Percentiles rank a stretch among this genome's conserved stretches.
phyloP scores from a whole-genome alignment of 64 coral and sea anemone genomes.

The Montipora capricornis region DNA sequence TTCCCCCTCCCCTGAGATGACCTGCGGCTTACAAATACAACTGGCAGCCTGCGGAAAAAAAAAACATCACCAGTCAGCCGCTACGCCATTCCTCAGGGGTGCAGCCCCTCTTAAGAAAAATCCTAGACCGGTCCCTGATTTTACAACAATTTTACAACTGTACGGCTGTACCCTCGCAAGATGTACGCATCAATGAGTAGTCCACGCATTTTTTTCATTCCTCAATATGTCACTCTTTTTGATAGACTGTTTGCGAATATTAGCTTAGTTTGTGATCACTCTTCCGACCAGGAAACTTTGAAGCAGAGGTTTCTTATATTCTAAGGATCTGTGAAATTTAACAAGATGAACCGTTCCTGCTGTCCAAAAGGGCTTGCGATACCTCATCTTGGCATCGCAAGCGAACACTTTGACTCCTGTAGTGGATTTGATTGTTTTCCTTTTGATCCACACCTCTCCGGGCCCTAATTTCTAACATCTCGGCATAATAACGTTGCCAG shows the following conservation, averaged over 20 bases:
- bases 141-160: too few species aligned
- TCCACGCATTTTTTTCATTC: too few species aligned
- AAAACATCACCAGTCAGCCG: too few species aligned
- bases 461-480: slow-evolving; percentile 27
- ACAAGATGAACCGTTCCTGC: background rate
- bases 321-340: background rate
- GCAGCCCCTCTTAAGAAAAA: too few species aligned
- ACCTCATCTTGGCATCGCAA: slow-evolving; percentile 32
- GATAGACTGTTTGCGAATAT: too few species aligned
- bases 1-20: too few species aligned
- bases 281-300: background rate
- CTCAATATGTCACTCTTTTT: background rate
- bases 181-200: too few species aligned
- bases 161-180: too few species aligned
- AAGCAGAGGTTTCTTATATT: background rate
- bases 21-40: too few species aligned
- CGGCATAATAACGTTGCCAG: slow-evolving; percentile 46
- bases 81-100: too few species aligned
- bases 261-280: background rate
- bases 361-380: slow-evolving; percentile 13
- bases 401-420: slow-evolving; percentile 36
- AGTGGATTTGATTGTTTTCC: slow-evolving; percentile 23
- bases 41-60: too few species aligned
- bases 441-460: background rate
- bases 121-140: too few species aligned